phyloP scores from a whole-genome alignment of 2,113 vertebrate species.

The Ophthalmolycus amberensis region DNA sequence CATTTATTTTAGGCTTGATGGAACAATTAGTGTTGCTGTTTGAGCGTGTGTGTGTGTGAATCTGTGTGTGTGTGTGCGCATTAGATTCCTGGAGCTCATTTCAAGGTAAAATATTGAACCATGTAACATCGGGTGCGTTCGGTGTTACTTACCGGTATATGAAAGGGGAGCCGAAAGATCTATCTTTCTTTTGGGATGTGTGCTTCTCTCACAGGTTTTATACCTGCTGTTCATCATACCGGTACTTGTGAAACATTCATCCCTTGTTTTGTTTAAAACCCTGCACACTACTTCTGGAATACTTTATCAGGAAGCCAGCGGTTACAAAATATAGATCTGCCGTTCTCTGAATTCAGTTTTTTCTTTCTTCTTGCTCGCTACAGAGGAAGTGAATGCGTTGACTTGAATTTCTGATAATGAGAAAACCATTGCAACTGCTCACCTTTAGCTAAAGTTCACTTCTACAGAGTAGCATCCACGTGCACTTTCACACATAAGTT shows the following conservation, averaged over 20 bases:
- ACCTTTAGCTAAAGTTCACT: conserved; percentile 63
- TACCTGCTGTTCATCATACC: conserved; percentile 84
- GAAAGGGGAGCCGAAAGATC: conserved; percentile 52
- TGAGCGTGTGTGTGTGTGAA: conserved; percentile 24
- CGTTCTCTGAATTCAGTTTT: conserved; percentile 29
- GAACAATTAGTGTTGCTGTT: conserved; percentile 68
- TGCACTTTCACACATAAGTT: conserved; percentile 39
- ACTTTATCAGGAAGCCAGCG: conserved; percentile 76
- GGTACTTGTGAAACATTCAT: conserved; percentile 73
- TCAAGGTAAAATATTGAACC: conserved; percentile 39
- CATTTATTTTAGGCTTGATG: conserved; percentile 67
- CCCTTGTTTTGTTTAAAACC: conserved; percentile 75
- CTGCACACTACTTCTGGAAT: conserved; percentile 70
- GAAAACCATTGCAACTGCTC: conserved; percentile 62
- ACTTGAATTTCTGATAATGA: conserved; percentile 73
- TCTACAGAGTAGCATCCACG: conserved; percentile 41
- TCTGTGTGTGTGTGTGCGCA: conserved; percentile 11
- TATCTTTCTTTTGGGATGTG: conserved; percentile 72
- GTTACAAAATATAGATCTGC: conserved; percentile 73
- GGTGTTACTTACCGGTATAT: conserved; percentile 72
- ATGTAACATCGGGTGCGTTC: conserved; percentile 42
- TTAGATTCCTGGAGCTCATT: conserved; percentile 46
- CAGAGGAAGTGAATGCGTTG: conserved; percentile 64
- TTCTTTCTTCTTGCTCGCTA: conserved; percentile 44
- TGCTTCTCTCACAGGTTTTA: conserved; percentile 71